phyloP scores from a whole-genome alignment of 2,888 invertebrate species.

The Terebella lapidaria region DNA sequence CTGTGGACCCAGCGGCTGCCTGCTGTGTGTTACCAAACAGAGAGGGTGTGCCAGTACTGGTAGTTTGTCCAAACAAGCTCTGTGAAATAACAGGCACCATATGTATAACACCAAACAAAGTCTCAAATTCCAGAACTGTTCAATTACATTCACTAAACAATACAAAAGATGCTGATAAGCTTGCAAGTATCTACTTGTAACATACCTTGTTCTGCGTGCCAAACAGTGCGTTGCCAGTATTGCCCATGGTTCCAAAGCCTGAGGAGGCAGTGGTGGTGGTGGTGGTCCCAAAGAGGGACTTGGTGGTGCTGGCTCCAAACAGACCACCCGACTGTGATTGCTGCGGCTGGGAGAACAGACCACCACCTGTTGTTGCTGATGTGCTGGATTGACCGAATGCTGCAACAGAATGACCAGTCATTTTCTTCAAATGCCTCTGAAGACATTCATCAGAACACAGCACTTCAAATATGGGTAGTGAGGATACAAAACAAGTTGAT shows the following conservation, averaged over 20 bases:
- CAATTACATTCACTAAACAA: too few species aligned
- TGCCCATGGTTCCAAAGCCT: slow-evolving; percentile 27
- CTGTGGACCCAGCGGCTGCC: too few species aligned
- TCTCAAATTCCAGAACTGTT: too few species aligned
- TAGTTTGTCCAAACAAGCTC: too few species aligned
- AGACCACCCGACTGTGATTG: slow-evolving; percentile 11
- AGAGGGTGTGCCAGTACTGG: too few species aligned
- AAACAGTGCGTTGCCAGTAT: slow-evolving; percentile 16
- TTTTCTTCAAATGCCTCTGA: too few species aligned
- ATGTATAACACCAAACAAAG: too few species aligned
- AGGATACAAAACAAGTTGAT: not conserved
- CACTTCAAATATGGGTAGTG: not conserved
- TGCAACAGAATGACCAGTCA: too few species aligned
- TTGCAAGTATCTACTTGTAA: too few species aligned
- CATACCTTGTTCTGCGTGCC: slow-evolving; percentile 17
- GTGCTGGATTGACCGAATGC: slow-evolving; percentile 9
- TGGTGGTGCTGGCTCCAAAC: slow-evolving; percentile 23
- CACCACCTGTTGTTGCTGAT: slow-evolving; percentile 16
- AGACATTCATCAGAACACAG: not conserved
- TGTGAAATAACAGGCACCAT: too few species aligned
- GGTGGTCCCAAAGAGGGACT: slow-evolving; percentile 29
- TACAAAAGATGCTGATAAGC: too few species aligned
- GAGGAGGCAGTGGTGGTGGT: slow-evolving; percentile 33
- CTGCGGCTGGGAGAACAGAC: slow-evolving; percentile 20
- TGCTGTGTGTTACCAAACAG: too few species aligned